A percentile compares a stretch with the other conserved stretches of the same genome.
phyloP scores from a whole-genome alignment of 2,797 vertebrate species.

The Cyclopterus lumpus region DNA sequence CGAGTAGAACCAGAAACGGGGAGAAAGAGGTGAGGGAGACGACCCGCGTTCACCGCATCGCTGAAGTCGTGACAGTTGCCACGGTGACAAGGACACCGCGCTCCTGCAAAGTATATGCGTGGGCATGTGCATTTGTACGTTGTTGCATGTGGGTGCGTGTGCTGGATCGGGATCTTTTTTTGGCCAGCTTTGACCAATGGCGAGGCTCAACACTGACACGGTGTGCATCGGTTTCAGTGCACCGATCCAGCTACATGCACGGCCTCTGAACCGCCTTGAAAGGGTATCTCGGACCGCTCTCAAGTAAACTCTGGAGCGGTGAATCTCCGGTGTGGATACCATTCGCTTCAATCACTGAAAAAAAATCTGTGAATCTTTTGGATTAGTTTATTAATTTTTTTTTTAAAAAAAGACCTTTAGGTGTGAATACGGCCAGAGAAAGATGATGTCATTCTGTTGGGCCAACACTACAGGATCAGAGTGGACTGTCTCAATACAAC shows the following conservation, averaged over 20 bases:
- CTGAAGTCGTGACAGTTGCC: constrained; percentile 64
- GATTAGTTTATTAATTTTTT: no score
- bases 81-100: constrained; percentile 62
- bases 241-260: background rate
- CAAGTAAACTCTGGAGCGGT: no score
- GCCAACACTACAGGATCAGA: background rate
- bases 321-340: no score
- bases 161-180: background rate
- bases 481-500: background rate
- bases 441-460: no score
- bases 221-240: background rate
- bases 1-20: background rate
- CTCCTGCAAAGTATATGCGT: constrained; percentile 8
- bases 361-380: no score
- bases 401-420: no score
- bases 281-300: no score
- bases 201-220: background rate
- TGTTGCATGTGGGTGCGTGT: background rate
- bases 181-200: background rate
- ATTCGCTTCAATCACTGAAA: no score
- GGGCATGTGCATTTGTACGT: background rate
- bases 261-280: no score
- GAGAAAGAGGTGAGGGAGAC: constrained; percentile 12
- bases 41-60: constrained; percentile 35
- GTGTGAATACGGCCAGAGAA: no score